Evolutionary conservation across 92 coral and sea anemone species (phyloP), one percentile per base, ranked within the genome.

Genomic region (Pocillopora grandis): DNA sequence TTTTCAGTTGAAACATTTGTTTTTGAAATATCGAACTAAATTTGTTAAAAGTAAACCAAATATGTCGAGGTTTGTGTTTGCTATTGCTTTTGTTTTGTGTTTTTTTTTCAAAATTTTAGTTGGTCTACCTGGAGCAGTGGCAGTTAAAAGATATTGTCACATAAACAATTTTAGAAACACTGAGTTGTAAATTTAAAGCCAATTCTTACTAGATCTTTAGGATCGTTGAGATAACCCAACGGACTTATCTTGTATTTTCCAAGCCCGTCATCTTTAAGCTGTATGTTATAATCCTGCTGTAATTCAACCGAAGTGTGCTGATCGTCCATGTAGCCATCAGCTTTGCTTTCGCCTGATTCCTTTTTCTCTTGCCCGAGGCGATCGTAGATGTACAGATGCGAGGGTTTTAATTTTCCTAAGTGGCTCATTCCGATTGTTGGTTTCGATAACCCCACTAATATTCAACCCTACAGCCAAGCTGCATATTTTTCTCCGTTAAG

Each of bases 251-350:
- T 85, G 83, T 94, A 94, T 76, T 89, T 89, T 2, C 98, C 98
- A 35, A 94, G 92, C 17, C 98, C 98, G 74, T 94, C 98, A n/a
- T 94, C 98, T 78, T 87, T 89, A 0, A 94, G 87, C 11, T 82
- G 72, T 18, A 94, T 91, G n/a, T 87, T 83, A 27, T 67, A 66
- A 36, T 88, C 66, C 3, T 83, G 65, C 0, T 13, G 21, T 12
- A 83, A 49, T 52, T 83, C 86, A 16, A 55, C 14, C 12, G 84
- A 67, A 17, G 72, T n/a, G 16, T 83, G 80, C 0, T 14, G 65
- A 1, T 13, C 58, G 16, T 84, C 84, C n/a, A 74, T 49, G 52
- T 58, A 57, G 5, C 20, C 62, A 11, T 58, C 86, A 33, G 18
- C 23, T 1, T 31, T 56, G 18, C 35, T 65, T 17, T 79, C 86